Evolutionary conservation across 2,888 invertebrate species (phyloP), one percentile per base, ranked within the genome.

Genomic region (Oeneis ivallda): DNA sequence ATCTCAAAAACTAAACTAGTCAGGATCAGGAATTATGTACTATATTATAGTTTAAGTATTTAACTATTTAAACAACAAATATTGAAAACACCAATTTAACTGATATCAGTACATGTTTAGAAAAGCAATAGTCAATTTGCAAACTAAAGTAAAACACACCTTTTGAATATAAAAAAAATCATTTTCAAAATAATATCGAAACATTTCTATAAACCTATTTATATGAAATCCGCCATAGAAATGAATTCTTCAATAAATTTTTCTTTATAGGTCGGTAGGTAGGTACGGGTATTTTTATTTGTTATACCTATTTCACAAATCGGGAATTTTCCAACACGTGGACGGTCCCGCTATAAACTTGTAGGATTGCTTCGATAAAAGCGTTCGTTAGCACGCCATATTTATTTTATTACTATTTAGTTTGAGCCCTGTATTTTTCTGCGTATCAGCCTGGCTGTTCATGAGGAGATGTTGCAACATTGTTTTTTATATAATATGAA

Each of bases 361-460:
- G 53, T 15, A 53, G 9, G 53, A 53, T 53, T 53, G 32, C 52
- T 54, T 17, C 54, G 34, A 54, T 54, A 54, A 39, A 54, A 54
- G 37, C 17, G 17, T 54, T 54, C 54, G 39, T 53, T 53, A 53
- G 34, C 37, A 32, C 26, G 32, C n/a, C 13, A 34, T n/a, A 37
- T 53, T 9, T 15, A 7, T 26, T 26, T 37, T 15, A 54, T 34
- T 34, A n/a, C n/a, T n/a, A n/a, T 26, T 26, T 26, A 26, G 26
- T 26, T 26, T 26, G 26, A 26, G 5, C 5, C 2, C 26, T 26
- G 26, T 26, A 26, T 26, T 26, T 26, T 26, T 26, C 26, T n/a
- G 26, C 26, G 26, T 26, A 26, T 26, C 26, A 26, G 26, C 0
- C 26, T 26, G 26, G 26, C 26, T 26, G 26, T 26, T 26, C 26